Base-by-base conservation (phyloP, 64 coral and sea anemone genomes). In the Montipora foliosa region DNA sequence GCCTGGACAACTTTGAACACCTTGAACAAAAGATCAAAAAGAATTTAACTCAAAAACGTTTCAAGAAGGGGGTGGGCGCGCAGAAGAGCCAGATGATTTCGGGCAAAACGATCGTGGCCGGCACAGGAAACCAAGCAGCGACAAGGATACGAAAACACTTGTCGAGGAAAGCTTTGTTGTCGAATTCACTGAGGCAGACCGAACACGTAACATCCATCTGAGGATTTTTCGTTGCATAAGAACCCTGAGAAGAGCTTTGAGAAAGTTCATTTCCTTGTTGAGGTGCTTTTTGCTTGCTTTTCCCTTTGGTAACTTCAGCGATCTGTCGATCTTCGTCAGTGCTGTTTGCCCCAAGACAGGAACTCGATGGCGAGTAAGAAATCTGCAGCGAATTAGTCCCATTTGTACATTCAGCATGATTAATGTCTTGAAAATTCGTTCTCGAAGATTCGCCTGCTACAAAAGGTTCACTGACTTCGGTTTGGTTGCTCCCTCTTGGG, bases 131-230 rank as follows among this genome's bases (percentile, higher is more conserved):
- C 21, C 7, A 21, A 46, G 49, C 21, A 50, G 4, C 66, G 55
- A 29, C 92, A 98, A 98, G 93, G 96, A 98, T 98, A 98, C 91
- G 96, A 89, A 98, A 98, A 71, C 96, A 98, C 61, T 98, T 90
- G 75, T 98, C 96, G 16, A 98, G 51, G 11, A 98, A 98, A 16
- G 96, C 87, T 55, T 98, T 98, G 79, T 98, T 98, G 6, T 98
- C 96, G 92, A 89, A 98, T 78, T 95, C 84, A 79, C 92, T 90
- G 22, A 98, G 96, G 5, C 96, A 98, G 61, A 98, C 94, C 1
- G 96, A 92, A 21, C 96, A 98, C 11, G 85, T 90, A 46, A 87
- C 49, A 58, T 96, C 95, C 62, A 11, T 7, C 61, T 61, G 93
- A 47, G 92, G 88, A 46, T 88, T 94, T 44, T 21, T 55, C 5